Evolutionary conservation across 1,140 invertebrate genomes (phyloP).

Genomic region (Eupeodes corollae): DNA sequence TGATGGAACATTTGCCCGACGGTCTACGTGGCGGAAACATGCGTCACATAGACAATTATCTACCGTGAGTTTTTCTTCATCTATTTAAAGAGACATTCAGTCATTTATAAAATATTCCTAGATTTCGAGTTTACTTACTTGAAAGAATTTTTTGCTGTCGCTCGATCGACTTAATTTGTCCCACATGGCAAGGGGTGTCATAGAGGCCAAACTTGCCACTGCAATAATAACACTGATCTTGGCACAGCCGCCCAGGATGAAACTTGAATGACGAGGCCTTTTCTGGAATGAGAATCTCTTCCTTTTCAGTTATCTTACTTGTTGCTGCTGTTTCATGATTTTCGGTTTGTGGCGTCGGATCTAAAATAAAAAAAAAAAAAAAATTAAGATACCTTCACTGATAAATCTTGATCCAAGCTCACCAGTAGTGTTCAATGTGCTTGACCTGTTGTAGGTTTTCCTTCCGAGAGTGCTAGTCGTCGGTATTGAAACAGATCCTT

Average conservation of each 20-base stretch:
- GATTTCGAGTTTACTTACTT: constrained; percentile 36
- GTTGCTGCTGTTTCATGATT: constrained; percentile 36
- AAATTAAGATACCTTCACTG: too few species aligned
- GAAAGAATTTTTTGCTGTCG: constrained; percentile 63
- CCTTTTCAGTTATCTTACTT: constrained; percentile 47
- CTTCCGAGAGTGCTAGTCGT: constrained; percentile 14
- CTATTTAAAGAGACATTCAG: constrained; percentile 24
- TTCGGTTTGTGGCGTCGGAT: constrained; percentile 9
- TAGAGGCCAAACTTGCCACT: constrained; percentile 73
- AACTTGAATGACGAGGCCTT: constrained; percentile 77
- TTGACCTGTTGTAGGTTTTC: constrained; percentile 33
- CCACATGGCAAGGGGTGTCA: constrained; percentile 74
- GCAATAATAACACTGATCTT: constrained; percentile 73
- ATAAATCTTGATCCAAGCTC: constrained; percentile 7
- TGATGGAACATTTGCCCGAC: constrained; percentile 54
- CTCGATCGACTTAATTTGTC: constrained; percentile 68
- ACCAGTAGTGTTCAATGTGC: constrained; percentile 23
- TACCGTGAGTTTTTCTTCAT: constrained; percentile 62
- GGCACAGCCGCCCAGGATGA: constrained; percentile 63
- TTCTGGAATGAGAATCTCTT: constrained; percentile 68
- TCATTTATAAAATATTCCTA: background rate
- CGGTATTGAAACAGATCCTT: background rate
- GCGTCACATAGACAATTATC: constrained; percentile 76
- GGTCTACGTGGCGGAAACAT: constrained; percentile 70
- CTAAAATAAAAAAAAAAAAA: background rate